Evolutionary conservation across 2,113 vertebrate genomes (phyloP).

Genomic region (Tonatia bakeri): DNA sequence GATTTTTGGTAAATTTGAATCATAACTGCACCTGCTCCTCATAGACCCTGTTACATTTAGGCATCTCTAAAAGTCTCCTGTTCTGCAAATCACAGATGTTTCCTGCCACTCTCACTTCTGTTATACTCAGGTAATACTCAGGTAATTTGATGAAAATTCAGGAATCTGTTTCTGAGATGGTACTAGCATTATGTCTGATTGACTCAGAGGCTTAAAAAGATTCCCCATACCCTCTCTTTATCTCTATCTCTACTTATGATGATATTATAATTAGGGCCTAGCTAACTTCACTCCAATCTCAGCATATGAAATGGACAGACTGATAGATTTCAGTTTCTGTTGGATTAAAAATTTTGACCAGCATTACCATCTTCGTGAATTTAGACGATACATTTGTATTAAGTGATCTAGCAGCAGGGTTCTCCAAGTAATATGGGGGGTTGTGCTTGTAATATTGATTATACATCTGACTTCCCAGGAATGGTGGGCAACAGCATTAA

Average conservation of each 20-base stretch:
- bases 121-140: neutral
- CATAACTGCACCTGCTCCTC: neutral
- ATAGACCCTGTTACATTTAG: neutral
- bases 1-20: neutral
- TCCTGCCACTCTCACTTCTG: neutral
- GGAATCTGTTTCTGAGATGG: neutral
- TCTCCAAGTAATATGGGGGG: neutral
- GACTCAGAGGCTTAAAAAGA: neutral
- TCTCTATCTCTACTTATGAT: neutral
- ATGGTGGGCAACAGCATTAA: conserved; percentile 30
- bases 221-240: neutral
- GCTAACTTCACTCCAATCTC: neutral
- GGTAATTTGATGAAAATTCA: neutral
- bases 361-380: conserved; percentile 48
- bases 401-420: conserved; percentile 46
- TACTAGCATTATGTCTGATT: neutral
- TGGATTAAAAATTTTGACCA: conserved; percentile 61
- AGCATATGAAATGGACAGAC: neutral
- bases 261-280: conserved; percentile 27
- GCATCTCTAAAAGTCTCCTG: neutral
- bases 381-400: conserved; percentile 55
- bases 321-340: conserved; percentile 50
- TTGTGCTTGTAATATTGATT: conserved; percentile 39
- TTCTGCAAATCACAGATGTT: neutral
- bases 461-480: conserved; percentile 46